A percentile compares a stretch with the other conserved stretches of the same genome.
Evolutionary conservation across 2,797 vertebrate species (phyloP).

Genomic region (Sebastes trivittatus): DNA sequence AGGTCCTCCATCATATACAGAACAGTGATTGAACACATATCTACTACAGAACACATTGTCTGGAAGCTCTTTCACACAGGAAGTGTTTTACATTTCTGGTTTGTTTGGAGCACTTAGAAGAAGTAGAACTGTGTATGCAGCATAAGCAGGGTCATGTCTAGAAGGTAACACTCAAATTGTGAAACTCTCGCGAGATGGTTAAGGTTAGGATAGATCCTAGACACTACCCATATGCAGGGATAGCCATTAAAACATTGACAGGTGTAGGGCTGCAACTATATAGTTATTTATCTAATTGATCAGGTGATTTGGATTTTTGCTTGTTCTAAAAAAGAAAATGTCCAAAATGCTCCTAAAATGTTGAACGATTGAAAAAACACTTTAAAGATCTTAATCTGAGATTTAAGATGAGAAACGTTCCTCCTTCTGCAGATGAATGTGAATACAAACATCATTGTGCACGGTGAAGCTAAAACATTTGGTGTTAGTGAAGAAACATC

Average conservation of each 20-base stretch:
- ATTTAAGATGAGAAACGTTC: background rate
- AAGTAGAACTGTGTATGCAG: background rate
- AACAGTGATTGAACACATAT: no score
- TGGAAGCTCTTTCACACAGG: background rate
- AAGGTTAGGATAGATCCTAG: no score
- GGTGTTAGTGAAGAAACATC: background rate
- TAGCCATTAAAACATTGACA: background rate
- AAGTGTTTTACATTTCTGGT: background rate
- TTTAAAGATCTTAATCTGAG: background rate
- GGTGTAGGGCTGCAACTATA: no score
- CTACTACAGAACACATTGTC: background rate
- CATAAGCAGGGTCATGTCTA: no score
- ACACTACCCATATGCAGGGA: background rate
- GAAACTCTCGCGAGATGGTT: background rate
- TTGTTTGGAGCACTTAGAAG: no score
- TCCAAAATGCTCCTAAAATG: background rate
- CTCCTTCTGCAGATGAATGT: background rate
- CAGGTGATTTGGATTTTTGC: background rate
- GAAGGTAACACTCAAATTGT: no score
- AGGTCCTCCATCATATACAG: background rate
- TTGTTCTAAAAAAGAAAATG: background rate
- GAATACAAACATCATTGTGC: background rate
- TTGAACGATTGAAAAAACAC: background rate
- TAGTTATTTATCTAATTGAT: background rate
- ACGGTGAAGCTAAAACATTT: background rate